Evolutionary conservation across 2,888 invertebrate species (phyloP).

Genomic region (Sarcophaga caerulescens): DNA sequence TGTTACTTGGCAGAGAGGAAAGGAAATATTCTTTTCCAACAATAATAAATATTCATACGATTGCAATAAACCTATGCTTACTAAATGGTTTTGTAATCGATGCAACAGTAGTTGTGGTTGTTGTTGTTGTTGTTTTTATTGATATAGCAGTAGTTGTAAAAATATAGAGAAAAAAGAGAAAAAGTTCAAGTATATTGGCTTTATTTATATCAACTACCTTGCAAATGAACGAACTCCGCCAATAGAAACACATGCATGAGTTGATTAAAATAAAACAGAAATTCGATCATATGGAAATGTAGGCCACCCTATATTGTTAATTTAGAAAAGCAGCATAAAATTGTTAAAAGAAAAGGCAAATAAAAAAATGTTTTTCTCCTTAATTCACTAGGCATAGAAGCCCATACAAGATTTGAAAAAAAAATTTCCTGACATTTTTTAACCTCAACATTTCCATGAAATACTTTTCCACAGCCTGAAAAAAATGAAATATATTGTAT

Average conservation of each 20-base stretch:
- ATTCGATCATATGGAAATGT: neutral
- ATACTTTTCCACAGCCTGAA: too few species aligned
- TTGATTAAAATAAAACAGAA: conserved; percentile 1
- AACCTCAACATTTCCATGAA: too few species aligned
- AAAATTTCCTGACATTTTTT: too few species aligned
- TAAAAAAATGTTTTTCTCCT: neutral
- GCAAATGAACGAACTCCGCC: conserved; percentile 45
- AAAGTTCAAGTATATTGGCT: conserved; percentile 44
- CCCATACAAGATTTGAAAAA: too few species aligned
- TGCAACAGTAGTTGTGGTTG: neutral
- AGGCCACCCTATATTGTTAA: neutral
- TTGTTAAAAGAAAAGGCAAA: neutral
- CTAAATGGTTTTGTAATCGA: conserved; percentile 25
- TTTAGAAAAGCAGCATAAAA: neutral
- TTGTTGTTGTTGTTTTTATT: conserved; percentile 13
- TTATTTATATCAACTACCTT: conserved; percentile 52
- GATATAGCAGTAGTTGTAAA: neutral
- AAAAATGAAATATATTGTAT: too few species aligned
- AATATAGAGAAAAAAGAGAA: neutral
- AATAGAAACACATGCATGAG: conserved; percentile 27
- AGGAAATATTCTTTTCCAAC: neutral
- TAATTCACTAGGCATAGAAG: neutral
- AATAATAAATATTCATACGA: conserved; percentile 23
- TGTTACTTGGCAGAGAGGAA: conserved; percentile 24
- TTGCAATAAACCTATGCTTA: neutral